phyloP scores from a whole-genome alignment of 2,888 invertebrate species.

The Eupithecia insigniata region DNA sequence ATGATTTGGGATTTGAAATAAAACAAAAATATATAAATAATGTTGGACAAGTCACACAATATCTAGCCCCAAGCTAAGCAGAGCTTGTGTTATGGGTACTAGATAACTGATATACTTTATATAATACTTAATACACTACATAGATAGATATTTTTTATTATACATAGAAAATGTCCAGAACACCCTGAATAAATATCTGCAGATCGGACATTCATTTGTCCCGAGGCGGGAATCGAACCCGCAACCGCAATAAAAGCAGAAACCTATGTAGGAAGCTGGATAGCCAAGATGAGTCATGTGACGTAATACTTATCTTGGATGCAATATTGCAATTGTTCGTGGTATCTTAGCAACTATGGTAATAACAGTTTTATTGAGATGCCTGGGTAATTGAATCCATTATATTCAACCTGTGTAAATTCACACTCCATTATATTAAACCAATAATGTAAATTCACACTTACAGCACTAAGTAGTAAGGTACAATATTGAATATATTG shows the following conservation, averaged over 20 bases:
- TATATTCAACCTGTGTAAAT: background rate
- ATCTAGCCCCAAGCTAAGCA: too few species aligned
- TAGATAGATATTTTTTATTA: too few species aligned
- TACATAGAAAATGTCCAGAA: too few species aligned
- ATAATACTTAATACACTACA: too few species aligned
- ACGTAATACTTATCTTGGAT: background rate
- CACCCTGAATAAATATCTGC: too few species aligned
- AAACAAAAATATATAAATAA: too few species aligned
- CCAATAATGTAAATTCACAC: constrained; percentile 5
- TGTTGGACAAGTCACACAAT: too few species aligned
- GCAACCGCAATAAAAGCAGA: background rate
- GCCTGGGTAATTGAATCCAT: background rate
- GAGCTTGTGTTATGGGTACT: too few species aligned
- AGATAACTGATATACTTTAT: too few species aligned
- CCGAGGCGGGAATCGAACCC: too few species aligned
- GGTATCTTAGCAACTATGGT: background rate
- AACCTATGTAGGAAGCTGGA: background rate
- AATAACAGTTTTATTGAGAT: constrained; percentile 5
- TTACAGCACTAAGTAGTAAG: background rate
- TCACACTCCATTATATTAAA: too few species aligned
- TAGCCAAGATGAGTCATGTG: background rate
- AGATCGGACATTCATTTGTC: too few species aligned
- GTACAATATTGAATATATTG: constrained; percentile 8
- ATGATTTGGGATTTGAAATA: background rate
- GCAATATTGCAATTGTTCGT: background rate